phyloP scores from a whole-genome alignment of 2,888 invertebrate genomes.

The Epirrhoe alternata region DNA sequence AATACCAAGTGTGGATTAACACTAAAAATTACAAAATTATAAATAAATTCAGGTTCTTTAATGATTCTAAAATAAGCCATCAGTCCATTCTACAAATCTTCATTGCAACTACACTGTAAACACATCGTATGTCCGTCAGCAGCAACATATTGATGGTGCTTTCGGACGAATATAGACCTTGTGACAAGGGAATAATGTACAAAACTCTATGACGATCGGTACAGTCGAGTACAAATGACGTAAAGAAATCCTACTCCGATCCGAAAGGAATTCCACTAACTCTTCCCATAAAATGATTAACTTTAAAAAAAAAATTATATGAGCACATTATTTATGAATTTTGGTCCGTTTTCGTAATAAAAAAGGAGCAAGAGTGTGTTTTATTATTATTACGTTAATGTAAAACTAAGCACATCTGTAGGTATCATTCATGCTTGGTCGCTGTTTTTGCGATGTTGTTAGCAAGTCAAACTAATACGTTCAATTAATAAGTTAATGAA shows the following conservation, averaged over 20 bases:
- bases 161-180: conserved; percentile 13
- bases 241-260: too few relatives aligned
- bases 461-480: background rate
- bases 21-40: too few relatives aligned
- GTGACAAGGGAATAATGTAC: conserved; percentile 15
- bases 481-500: background rate
- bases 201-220: conserved; percentile 20
- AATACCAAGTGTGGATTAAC: too few relatives aligned
- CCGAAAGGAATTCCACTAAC: too few relatives aligned
- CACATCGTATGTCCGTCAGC: conserved; percentile 27
- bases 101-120: conserved; percentile 26
- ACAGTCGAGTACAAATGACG: conserved; percentile 19
- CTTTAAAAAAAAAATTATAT: too few relatives aligned
- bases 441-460: background rate
- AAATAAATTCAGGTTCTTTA: background rate
- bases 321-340: too few relatives aligned
- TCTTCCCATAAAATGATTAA: too few relatives aligned
- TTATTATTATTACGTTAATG: too few relatives aligned
- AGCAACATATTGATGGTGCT: conserved; percentile 14
- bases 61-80: conserved; percentile 21
- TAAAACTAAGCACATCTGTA: too few relatives aligned
- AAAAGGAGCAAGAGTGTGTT: too few relatives aligned
- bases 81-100: conserved; percentile 23
- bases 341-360: too few relatives aligned
- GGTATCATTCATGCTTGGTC: background rate